phyloP scores from a whole-genome alignment of 2,888 invertebrate genomes.

The Mechanitis mazaeus region DNA sequence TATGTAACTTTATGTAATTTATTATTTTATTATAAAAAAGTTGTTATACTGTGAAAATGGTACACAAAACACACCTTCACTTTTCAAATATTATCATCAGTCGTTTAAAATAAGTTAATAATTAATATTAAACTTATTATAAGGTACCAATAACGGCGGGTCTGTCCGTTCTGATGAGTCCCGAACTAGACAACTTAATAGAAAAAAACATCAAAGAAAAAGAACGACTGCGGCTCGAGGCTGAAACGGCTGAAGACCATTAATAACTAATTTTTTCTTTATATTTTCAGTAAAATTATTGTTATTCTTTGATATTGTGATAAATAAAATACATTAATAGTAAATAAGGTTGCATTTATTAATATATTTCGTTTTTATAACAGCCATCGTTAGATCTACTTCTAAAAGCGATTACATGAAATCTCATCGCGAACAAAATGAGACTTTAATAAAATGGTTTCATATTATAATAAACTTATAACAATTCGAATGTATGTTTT shows the following conservation, averaged over 20 bases:
- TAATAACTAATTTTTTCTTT: too few species aligned
- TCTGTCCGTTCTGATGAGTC: conserved; percentile 58
- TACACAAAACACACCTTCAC: too few species aligned
- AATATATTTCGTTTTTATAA: too few species aligned
- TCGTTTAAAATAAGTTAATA: not conserved
- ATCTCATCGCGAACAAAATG: too few species aligned
- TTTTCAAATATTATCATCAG: not conserved
- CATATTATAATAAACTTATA: not conserved
- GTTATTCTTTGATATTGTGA: not conserved
- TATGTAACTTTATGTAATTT: too few species aligned
- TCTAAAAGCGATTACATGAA: too few species aligned
- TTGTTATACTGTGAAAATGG: too few species aligned
- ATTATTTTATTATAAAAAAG: too few species aligned
- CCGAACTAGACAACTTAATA: conserved; percentile 62
- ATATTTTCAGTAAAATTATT: not conserved
- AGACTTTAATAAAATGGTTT: too few species aligned
- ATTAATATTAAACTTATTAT: not conserved
- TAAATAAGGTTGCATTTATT: conserved; percentile 2
- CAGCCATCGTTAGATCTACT: too few species aligned
- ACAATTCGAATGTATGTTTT: conserved; percentile 4
- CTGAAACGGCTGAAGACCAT: conserved; percentile 30
- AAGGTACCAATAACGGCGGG: conserved; percentile 58
- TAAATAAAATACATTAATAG: conserved; percentile 6
- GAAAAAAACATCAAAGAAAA: conserved; percentile 54
- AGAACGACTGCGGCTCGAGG: conserved; percentile 43